These are phyloP conservation scores for Eulithis prunata DNA, from an alignment of 2,888 invertebrate genomes.

Conservation along the genomic window DNA sequence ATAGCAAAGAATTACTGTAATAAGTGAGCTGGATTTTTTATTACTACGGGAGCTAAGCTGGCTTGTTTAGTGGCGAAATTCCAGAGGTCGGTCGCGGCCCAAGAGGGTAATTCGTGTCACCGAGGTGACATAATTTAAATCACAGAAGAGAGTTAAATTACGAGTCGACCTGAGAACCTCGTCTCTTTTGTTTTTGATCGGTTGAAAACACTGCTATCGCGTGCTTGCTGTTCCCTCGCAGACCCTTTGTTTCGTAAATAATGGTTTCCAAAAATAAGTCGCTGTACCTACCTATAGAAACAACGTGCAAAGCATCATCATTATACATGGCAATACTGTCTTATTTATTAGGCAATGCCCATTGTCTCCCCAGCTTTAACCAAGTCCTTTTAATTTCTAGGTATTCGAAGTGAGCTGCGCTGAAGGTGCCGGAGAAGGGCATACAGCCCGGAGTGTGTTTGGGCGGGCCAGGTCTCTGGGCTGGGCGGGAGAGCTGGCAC, in stretches of 20 bases:
- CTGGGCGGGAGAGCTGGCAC: slow-evolving; percentile 94
- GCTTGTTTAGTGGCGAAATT: background rate
- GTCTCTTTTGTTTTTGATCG: background rate
- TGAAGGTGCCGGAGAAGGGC: slow-evolving; percentile 86
- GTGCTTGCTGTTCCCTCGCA: too few relatives aligned
- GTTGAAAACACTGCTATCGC: too few relatives aligned
- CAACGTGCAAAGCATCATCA: too few relatives aligned
- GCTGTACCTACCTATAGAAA: too few relatives aligned
- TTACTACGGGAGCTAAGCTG: slow-evolving; percentile 13
- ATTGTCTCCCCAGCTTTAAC: background rate
- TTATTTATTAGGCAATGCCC: too few relatives aligned
- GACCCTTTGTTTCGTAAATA: too few relatives aligned
- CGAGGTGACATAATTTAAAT: background rate
- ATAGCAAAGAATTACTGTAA: slow-evolving; percentile 16
- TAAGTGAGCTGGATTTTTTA: slow-evolving; percentile 17
- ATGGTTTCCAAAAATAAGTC: too few relatives aligned
- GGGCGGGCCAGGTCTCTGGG: slow-evolving; percentile 90
- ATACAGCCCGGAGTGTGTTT: slow-evolving; percentile 86
- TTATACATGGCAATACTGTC: too few relatives aligned
- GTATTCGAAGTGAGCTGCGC: slow-evolving; percentile 92
- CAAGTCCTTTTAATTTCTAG: slow-evolving; percentile 76
- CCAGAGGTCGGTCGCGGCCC: background rate
- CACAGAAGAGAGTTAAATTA: background rate
- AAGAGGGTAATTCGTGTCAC: background rate
- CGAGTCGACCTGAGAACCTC: background rate